Conservation (phyloP, 2,113 vertebrate species). For the Burhinus bistriatus region DNA sequence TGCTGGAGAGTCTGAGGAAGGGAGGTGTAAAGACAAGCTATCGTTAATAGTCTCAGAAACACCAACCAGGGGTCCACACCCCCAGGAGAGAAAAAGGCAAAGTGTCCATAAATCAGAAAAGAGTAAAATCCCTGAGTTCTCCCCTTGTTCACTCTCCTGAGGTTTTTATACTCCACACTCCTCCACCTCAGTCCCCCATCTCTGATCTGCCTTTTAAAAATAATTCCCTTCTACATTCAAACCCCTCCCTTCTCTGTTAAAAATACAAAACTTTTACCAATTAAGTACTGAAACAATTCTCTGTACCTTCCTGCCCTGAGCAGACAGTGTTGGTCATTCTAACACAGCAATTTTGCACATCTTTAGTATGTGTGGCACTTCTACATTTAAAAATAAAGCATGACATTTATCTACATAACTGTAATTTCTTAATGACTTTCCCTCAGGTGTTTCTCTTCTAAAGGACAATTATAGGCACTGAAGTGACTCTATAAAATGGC, state of each 20-base stretch:
- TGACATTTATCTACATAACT: neutral
- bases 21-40: neutral
- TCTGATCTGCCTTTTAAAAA: neutral
- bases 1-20: neutral
- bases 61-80: neutral
- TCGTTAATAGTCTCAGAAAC: neutral
- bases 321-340: neutral
- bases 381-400: neutral
- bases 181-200: neutral
- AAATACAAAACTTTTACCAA: neutral
- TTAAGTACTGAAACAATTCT: neutral
- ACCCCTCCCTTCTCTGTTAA: neutral
- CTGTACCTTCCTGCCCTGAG: neutral
- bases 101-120: neutral
- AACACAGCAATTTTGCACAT: neutral
- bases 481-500: neutral
- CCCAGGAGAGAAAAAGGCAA: neutral
- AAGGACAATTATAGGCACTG: neutral
- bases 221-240: neutral
- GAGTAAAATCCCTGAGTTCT: neutral
- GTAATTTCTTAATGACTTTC: neutral
- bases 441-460: neutral
- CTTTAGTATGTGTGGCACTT: neutral
- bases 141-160: neutral
- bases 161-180: neutral